phyloP scores from a whole-genome alignment of 2,888 invertebrate genomes.

The Amblyjoppa proteus region DNA sequence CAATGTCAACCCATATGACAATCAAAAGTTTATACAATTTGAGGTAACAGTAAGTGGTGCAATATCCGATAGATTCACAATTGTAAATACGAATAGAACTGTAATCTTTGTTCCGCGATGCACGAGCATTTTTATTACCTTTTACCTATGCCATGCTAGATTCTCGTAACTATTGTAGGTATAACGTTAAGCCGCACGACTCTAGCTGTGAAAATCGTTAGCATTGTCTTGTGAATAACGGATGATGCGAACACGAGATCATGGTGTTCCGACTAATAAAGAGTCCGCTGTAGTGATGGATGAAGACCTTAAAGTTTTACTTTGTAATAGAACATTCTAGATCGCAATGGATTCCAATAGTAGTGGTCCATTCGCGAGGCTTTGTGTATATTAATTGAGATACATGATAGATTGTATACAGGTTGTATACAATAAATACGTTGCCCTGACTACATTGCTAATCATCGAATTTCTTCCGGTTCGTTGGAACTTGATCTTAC shows the following conservation, averaged over 20 bases:
- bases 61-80: no score
- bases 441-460: conserved; percentile 26
- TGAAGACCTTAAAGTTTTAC: conserved; percentile 31
- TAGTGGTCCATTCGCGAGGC: background rate
- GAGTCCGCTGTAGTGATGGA: conserved; percentile 31
- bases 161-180: background rate
- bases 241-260: background rate
- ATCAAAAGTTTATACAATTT: background rate
- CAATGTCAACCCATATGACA: conserved; percentile 39
- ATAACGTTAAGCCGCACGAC: conserved; percentile 6
- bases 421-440: conserved; percentile 18
- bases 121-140: background rate
- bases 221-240: conserved; percentile 1
- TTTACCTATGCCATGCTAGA: background rate
- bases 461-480: conserved; percentile 39
- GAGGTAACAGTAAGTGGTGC: background rate
- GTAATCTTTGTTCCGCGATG: no score
- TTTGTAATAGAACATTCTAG: conserved; percentile 9
- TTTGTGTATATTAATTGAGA: conserved; percentile 8
- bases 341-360: conserved; percentile 43
- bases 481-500: conserved; percentile 37
- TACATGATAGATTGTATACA: conserved; percentile 7
- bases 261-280: background rate
- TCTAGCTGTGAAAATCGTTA: conserved; percentile 1
- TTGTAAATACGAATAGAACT: no score